Base-by-base conservation (phyloP, 1,140 invertebrate genomes). In the Lordiphosa mommai region DNA sequence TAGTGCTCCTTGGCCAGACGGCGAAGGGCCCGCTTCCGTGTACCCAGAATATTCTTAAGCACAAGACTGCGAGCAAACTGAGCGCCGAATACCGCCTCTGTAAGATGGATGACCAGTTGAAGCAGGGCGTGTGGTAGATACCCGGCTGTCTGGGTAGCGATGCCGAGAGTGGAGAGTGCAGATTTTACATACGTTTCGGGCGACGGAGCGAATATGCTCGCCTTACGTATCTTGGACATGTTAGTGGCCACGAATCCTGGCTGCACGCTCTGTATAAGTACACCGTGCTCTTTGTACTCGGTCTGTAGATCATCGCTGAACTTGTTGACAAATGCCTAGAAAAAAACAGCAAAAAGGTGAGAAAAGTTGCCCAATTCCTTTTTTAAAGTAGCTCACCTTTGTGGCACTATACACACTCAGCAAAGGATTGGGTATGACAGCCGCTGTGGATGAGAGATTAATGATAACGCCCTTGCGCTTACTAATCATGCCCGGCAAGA, bases 191-290 rank as follows among this genome's bases (percentile, higher is more conserved):
- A 99, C 8, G 90, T 91, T 1, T 93, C 91, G 0, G 97, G 93
- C 0, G 92, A 92, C 0, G 97, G 97, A 8, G 94, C 94, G 90
- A 96, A 93, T 88, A 95, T 92, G 1, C 93, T 93, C n/a, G 95
- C 90, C 61, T 92, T 93, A 29, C 92, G 92, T 50, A 98, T 95
- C 77, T 95, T 95, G 12, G 95, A 95, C 96, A 99, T 96, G 72
- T 98, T 98, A 0, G 97, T 97, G 3, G 96, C 95, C 0, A 99
- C 97, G 71, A 95, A 96, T 13, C 95, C 96, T 0, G 97, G 97
- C 37, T 94, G 88, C 1, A 98, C 90, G 82, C 94, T 95, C 90
- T 99, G 95, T 2, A 97, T 91, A 9, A 93, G 93, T 1, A 98
- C 93, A 2, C 96, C 96, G 51, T 92, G 91, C 4, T 92, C 91